Conservation (phyloP, 2,113 vertebrate species). For the Chrysochloris asiatica region DNA sequence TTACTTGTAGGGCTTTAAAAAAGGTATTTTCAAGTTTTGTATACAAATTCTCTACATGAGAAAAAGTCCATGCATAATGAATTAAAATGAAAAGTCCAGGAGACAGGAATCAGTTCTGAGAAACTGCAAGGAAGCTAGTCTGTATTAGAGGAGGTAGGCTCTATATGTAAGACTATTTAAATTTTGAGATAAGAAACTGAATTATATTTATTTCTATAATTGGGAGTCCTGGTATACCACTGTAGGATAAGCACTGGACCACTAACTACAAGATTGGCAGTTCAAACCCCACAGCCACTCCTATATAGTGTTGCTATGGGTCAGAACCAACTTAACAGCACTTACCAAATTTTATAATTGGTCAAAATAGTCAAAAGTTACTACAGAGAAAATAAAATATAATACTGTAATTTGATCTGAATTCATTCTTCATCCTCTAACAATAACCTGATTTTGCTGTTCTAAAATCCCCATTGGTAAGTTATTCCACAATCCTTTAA, state of each 20-base stretch:
- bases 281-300: no score
- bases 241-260: no score
- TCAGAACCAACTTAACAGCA: no score
- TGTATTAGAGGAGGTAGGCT: neutral
- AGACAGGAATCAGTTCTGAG: neutral
- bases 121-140: neutral
- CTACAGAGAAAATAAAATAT: neutral
- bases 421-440: slow-evolving; percentile 15
- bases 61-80: slow-evolving; percentile 33
- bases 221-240: no score
- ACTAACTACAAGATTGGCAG: no score
- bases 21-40: neutral
- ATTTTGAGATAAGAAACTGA: neutral
- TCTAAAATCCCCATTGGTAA: slow-evolving; percentile 12
- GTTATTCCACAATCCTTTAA: slow-evolving; percentile 1
- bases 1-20: neutral
- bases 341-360: neutral
- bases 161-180: neutral
- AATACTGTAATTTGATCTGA: neutral
- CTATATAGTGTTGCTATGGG: no score
- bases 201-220: no score
- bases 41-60: neutral
- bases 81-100: neutral
- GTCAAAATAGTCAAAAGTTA: neutral
- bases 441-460: neutral